Base-by-base conservation (phyloP, 2,888 invertebrate species). In the Uropetala carovei region DNA sequence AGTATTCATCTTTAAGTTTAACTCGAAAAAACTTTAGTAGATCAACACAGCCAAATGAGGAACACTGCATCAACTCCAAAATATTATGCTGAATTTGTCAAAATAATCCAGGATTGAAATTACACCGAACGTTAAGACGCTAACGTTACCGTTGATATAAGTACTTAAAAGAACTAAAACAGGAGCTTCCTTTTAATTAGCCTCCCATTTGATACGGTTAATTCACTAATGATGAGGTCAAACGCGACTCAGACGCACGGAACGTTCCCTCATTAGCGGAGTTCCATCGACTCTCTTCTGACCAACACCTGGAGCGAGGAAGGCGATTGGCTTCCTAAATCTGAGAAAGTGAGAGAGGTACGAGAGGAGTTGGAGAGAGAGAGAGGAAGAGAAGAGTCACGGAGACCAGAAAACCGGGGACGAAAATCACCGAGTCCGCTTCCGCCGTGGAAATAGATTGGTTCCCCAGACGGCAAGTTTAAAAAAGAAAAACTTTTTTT, bases 181-280 rank as follows among this genome's bases (percentile, higher is more conserved):
- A 43, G 3, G 9, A 14, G 0, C 16, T 64, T 64, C 64, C 64
- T 3, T 64, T 16, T 14, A 64, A 64, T 64, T 64, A 18, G 7
- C 7, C n/a, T 14, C 16, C 64, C 64, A 64, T 64, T 14, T 11
- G 16, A 16, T 64, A 10, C 8, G 43, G n/a, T 18, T 8, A 14
- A 64, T 64, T 7, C 8, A 64, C 8, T 64, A 64, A 64, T 64
- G 16, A 18, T 64, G 0, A 8, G 64, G 14, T 64, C n/a, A 18
- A n/a, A 68, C 8, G 2, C 5, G n/a, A 68, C 68, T 9, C 43
- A n/a, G 22, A 68, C 22, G 11, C 22, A 68, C 9, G 22, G 11
- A 16, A 30, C 16, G 8, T 60, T 60, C 60, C 60, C 86, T 64
- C 85, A 85, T 85, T 85, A n/a, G 85, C 85, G 22, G 85, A 58